Evolutionary conservation across 1,140 invertebrate genomes (phyloP), one percentile per base, ranked within the genome.

Genomic region (Saccostrea echinata): DNA sequence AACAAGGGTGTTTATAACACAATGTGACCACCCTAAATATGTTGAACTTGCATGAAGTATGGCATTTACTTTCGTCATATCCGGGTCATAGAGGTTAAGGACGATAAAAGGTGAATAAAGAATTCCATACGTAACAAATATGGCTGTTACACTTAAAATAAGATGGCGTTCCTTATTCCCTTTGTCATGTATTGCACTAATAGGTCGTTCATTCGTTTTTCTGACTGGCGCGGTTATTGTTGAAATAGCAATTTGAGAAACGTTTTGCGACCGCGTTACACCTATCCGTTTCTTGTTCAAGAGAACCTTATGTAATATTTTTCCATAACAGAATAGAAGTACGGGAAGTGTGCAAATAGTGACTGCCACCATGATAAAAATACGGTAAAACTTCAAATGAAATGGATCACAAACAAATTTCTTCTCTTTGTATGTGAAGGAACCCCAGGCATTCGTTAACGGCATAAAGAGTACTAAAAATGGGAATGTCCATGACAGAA

Each of bases 371-470:
- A 83, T 53, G 1, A 83, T 53, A n/a, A 51, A 83, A 30, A 52
- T 83, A 13, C 81, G 35, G 21, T 83, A 83, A 83, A 52, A 51
- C 51, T n/a, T 51, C 43, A 53, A 13, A 83, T 83, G 35, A 27
- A 52, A 83, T 21, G 81, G 81, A 83, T 83, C 51, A 53, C 81
- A 83, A 12, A 83, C 35, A 83, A 83, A 83, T 51, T 83, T 53
- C 35, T 83, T 83, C 24, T 43, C 51, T 51, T 51, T 53, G 21
- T 83, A 83, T 21, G 35, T 51, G 51, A 83, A 83, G n/a, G 35
- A 52, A 0, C 81, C 81, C 81, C 81, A 83, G 21, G 51, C 51
- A 52, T 53, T 53, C 4, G 51, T 53, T 53, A 83, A 11, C 52
- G 81, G 81, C 81, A 83, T 52, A 8, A 83, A 83, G 21, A 83